Base-by-base conservation (phyloP, 2,113 vertebrate species). In the Onychostoma macrolepis region DNA sequence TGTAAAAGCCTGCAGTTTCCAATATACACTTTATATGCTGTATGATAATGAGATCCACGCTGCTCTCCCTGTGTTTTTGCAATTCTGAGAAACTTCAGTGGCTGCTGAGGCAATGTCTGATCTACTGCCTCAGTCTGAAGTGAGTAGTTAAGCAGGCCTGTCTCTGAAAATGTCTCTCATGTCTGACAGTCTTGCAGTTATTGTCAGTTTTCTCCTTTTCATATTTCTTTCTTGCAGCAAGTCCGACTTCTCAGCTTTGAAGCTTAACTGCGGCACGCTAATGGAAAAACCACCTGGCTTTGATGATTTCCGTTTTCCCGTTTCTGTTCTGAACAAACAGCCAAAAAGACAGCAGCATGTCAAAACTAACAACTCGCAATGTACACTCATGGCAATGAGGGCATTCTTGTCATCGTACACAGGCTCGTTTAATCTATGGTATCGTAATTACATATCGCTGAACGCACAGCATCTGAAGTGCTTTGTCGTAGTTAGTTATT, bases 361-460 rank as follows among this genome's bases (percentile, higher is more conserved):
- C n/a, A 80, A 28, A 86, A 53, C 85, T 72, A 86, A 83, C 85
- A 87, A 76, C 75, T 58, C 21, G 12, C 45, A n/a, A 78, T 48
- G 79, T 78, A 28, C 6, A 12, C 13, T 69, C 45, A 67, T 21
- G 21, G 13, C 56, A 53, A 30, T 78, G 30, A 75, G 36, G 19
- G 45, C 36, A 69, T 80, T 75, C 56, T 65, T 83, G 75, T 50
- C n/a, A 56, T 56, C 17, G 61, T 69, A 50, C 79, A 76, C 71
- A 30, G 36, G 53, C 41, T 86, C 6, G 26, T 50, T 28, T 56
- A 67, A 74, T 72, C 58, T 63, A 87, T 74, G 77, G 69, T 82
- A 80, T 89, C 72, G 72, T 85, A 83, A 85, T 87, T 87, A 83
- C 24, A 83, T 80, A 85, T 76, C 13, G 24, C 85, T 75, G 67